Base-by-base conservation (phyloP, 2,113 vertebrate species). In the Globicephala melas region DNA sequence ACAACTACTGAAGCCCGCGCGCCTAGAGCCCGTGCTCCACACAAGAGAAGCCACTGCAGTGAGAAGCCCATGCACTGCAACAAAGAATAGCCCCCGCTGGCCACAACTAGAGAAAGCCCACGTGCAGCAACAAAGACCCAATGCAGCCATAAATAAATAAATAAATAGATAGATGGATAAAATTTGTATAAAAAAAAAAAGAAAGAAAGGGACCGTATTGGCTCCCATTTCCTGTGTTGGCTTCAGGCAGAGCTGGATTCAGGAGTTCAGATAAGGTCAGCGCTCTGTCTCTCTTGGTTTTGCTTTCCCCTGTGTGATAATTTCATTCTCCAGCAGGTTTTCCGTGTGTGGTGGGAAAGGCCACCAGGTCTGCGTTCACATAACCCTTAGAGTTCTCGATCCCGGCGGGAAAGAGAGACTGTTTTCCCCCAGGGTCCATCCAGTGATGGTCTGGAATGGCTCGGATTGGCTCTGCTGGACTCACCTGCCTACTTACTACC, bases 351-450 rank as follows among this genome's bases (percentile, higher is more conserved):
- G 36, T 4, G 14, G 90, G 33, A 63, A n/a, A 87, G 74, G 11
- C 44, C 36, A 2, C 20, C 58, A 5, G 47, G n/a, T 23, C 25
- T 14, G 18, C 9, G 0, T 26, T 50, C 53, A 7, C 8, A 3
- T 18, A 4, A 9, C 13, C n/a, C 81, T 33, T 13, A 25, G 4
- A 15, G 60, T 1, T 58, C 71, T 58, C 17, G 0, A 5, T 31
- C 28, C 81, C 12, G 5, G 58, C 0, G 6, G 65, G 36, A 31
- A 36, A 28, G n/a, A 8, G 11, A 47, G 44, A 13, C 41, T 12
- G 1, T 0, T 26, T 36, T 10, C 63, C 33, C 47, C 67, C 6
- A 3, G 21, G 9, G 3, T 10, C 36, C 13, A 2, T 36, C 8
- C 0, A 55, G 20, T 11, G 1, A 8, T 12, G 25, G 33, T 26